These are phyloP conservation scores for Antheraea yamamai DNA, from an alignment of 2,888 invertebrate species.

Conservation along the genomic window DNA sequence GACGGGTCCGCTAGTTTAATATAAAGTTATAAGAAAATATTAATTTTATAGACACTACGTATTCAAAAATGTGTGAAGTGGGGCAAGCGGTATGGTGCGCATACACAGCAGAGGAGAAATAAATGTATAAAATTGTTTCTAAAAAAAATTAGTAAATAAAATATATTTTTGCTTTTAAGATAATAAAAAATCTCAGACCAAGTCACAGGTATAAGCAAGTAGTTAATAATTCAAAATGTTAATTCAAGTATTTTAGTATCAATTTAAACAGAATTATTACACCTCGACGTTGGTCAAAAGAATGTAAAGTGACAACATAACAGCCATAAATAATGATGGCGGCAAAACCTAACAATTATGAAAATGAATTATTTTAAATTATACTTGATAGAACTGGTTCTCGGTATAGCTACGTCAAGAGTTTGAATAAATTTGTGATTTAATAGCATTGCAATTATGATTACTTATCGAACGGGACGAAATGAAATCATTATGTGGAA, in stretches of 20 bases:
- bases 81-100: too few species aligned
- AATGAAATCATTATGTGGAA: not conserved
- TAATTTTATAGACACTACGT: too few species aligned
- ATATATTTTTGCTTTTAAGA: too few species aligned
- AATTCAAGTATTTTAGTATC: not conserved
- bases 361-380: conserved; percentile 3
- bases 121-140: too few species aligned
- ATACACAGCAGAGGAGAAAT: too few species aligned
- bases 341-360: conserved; percentile 2
- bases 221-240: too few species aligned
- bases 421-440: not conserved
- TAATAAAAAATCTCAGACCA: too few species aligned
- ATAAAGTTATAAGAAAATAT: too few species aligned
- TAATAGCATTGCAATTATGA: not conserved
- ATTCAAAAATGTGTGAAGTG: too few species aligned
- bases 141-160: too few species aligned
- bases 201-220: too few species aligned
- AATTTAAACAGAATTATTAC: not conserved
- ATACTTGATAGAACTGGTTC: not conserved
- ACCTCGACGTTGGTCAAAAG: not conserved
- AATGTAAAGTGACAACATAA: not conserved
- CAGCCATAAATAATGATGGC: not conserved
- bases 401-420: not conserved
- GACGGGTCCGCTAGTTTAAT: too few species aligned
- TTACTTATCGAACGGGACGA: not conserved